Evolutionary conservation across 2,888 invertebrate species (phyloP).

Genomic region (Drosophila incognita): DNA sequence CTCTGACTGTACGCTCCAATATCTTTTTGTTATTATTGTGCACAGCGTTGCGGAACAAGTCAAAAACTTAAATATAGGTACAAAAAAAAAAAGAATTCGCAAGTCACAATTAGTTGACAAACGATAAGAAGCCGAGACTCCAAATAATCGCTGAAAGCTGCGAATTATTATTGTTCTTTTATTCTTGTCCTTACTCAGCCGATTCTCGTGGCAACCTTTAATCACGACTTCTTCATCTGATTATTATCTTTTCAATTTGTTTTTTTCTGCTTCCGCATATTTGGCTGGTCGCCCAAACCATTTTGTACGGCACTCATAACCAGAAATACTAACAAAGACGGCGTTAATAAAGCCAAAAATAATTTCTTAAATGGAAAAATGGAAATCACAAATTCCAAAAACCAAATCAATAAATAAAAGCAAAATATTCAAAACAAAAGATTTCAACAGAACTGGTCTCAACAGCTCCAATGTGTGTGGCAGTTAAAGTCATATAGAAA

Average conservation of each 20-base stretch:
- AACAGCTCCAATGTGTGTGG: background rate
- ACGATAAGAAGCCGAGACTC: slow-evolving; percentile 9
- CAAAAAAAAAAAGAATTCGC: slow-evolving; percentile 13
- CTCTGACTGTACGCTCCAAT: slow-evolving; percentile 51
- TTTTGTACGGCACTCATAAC: slow-evolving; percentile 12
- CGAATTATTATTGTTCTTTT: background rate
- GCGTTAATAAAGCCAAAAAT: slow-evolving; percentile 6
- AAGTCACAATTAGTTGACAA: slow-evolving; percentile 53
- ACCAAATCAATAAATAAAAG: background rate
- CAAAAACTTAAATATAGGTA: slow-evolving; percentile 36
- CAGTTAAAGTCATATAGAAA: background rate
- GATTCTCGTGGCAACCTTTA: background rate
- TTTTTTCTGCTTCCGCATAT: slow-evolving; percentile 52
- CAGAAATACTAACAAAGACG: slow-evolving; percentile 38
- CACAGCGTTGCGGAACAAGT: slow-evolving; percentile 66
- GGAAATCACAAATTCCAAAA: background rate
- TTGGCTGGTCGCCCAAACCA: slow-evolving; percentile 26
- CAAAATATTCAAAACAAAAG: background rate
- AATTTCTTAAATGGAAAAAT: slow-evolving; percentile 15
- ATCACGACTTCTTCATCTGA: background rate
- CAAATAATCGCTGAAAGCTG: slow-evolving; percentile 14
- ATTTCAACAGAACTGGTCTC: background rate
- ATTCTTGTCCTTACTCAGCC: background rate
- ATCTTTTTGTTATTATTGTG: slow-evolving; percentile 65
- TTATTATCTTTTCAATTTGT: background rate